A percentile compares a stretch with the other conserved stretches of the same genome.
Conservation (phyloP, 2,888 invertebrate genomes). For the Chymomyza amoena region DNA sequence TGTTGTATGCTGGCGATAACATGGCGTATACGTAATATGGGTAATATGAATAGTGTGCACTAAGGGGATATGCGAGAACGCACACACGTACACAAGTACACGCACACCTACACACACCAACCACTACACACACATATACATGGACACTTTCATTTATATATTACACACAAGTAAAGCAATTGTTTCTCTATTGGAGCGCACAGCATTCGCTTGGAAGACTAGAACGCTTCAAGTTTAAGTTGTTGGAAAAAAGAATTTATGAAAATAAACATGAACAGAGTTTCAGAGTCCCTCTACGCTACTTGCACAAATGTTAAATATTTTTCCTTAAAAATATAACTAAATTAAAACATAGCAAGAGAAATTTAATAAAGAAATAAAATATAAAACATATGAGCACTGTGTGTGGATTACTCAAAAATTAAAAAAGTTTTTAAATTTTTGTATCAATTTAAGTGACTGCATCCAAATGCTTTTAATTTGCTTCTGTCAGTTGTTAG, state of each 20-base stretch:
- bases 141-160: not conserved
- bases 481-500: too few relatives aligned
- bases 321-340: too few relatives aligned
- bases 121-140: not conserved
- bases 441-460: too few relatives aligned
- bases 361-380: too few relatives aligned
- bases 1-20: constrained; percentile 30
- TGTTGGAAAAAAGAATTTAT: not conserved
- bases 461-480: too few relatives aligned
- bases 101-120: not conserved
- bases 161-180: not conserved
- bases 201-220: constrained; percentile 9
- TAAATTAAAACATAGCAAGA: too few relatives aligned
- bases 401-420: too few relatives aligned
- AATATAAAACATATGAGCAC: too few relatives aligned
- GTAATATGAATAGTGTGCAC: constrained; percentile 20
- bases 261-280: too few relatives aligned
- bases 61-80: not conserved
- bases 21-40: constrained; percentile 54
- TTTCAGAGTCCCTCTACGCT: too few relatives aligned
- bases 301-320: too few relatives aligned
- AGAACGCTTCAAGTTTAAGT: not conserved
- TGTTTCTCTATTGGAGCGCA: constrained; percentile 16
- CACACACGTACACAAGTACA: constrained; percentile 4
- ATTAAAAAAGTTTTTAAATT: too few relatives aligned